Evolutionary conservation across 2,888 invertebrate genomes (phyloP).

Genomic region (Brenthis ino): DNA sequence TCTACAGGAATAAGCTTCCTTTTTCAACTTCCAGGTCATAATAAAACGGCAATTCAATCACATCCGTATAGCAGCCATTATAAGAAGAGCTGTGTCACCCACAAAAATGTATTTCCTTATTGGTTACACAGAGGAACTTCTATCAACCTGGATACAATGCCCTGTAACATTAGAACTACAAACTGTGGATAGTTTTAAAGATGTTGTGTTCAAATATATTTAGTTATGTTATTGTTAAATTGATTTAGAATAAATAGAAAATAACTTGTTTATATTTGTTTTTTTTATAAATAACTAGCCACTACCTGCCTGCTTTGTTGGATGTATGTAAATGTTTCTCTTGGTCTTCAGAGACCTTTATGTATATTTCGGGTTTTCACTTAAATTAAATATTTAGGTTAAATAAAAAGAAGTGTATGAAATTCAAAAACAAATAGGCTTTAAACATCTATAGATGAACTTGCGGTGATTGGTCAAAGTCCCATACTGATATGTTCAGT

Average conservation of each 20-base stretch:
- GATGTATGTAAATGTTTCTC: not conserved
- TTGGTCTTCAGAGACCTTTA: not conserved
- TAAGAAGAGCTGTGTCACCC: constrained; percentile 85
- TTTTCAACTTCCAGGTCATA: constrained; percentile 82
- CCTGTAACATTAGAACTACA: constrained; percentile 97
- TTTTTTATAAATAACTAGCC: constrained; percentile 1
- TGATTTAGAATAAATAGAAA: constrained; percentile 17
- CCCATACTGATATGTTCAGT: too few species aligned
- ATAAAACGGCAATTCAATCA: constrained; percentile 98
- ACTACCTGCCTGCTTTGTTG: not conserved
- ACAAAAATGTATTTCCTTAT: constrained; percentile 97
- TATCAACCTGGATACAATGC: constrained; percentile 96
- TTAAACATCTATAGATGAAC: too few species aligned
- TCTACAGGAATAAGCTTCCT: not conserved
- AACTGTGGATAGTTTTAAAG: constrained; percentile 89
- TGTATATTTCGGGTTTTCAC: too few species aligned
- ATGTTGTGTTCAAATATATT: constrained; percentile 95
- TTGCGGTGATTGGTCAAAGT: too few species aligned
- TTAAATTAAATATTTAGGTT: too few species aligned
- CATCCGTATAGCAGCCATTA: constrained; percentile 91
- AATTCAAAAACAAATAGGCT: too few species aligned
- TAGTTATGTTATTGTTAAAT: constrained; percentile 71
- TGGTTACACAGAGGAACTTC: constrained; percentile 96
- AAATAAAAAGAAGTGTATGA: too few species aligned
- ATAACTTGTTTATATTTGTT: not conserved